phyloP scores from a whole-genome alignment of 2,113 vertebrate genomes.

The Dicentrarchus labrax region DNA sequence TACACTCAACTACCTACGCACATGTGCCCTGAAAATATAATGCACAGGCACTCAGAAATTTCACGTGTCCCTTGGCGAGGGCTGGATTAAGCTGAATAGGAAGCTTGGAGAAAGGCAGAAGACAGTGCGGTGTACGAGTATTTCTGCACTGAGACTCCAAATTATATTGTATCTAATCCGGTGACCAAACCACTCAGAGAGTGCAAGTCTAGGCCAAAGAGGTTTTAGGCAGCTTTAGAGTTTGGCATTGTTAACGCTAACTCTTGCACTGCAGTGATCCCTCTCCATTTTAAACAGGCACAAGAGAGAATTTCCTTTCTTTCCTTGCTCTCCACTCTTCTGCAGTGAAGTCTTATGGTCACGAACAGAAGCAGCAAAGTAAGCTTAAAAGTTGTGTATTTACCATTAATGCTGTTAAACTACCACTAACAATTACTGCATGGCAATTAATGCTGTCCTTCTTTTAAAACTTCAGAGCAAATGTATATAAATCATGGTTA shows the following conservation, averaged over 20 bases:
- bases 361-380: not conserved
- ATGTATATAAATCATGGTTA: not conserved
- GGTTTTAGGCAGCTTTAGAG: constrained; percentile 26
- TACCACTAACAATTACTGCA: not conserved
- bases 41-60: constrained; percentile 12
- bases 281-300: not conserved
- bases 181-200: constrained; percentile 43
- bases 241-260: constrained; percentile 13
- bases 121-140: constrained; percentile 3
- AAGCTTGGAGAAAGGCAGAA: constrained; percentile 33
- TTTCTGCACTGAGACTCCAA: constrained; percentile 27
- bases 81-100: constrained; percentile 39
- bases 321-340: not conserved
- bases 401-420: not conserved
- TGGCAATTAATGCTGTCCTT: not conserved
- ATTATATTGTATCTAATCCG: constrained; percentile 41
- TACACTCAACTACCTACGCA: constrained; percentile 6
- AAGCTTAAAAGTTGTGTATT: not conserved
- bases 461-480: not conserved
- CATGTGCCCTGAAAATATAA: not conserved
- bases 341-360: not conserved
- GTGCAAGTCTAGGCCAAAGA: constrained; percentile 40
- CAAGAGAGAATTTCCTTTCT: not conserved
- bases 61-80: constrained; percentile 4
- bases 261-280: constrained; percentile 11